These are phyloP conservation scores for Campoletis raptor DNA, from an alignment of 2,888 invertebrate species.

Conservation along the genomic window DNA sequence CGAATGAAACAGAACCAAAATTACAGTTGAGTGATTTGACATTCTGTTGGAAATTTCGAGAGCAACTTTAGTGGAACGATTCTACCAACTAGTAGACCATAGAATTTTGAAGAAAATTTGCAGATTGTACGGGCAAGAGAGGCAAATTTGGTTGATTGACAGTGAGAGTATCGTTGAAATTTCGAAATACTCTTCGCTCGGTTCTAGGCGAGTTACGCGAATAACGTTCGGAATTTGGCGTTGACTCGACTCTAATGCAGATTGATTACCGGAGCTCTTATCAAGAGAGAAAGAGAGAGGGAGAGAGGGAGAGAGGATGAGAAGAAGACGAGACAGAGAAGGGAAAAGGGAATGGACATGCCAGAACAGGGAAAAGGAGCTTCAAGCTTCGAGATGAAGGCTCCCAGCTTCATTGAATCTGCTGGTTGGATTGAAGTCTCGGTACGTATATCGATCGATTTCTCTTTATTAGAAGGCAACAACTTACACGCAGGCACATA, in stretches of 20 bases:
- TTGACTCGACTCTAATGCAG: conserved; percentile 61
- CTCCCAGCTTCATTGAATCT: conserved; percentile 37
- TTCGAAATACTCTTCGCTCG: conserved; percentile 33
- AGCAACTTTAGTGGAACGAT: not conserved
- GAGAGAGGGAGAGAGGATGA: conserved; percentile 38
- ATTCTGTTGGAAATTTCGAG: not conserved
- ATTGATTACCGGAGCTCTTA: conserved; percentile 63
- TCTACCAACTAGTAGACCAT: not conserved
- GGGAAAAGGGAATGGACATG: conserved; percentile 6
- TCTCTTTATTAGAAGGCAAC: conserved; percentile 36
- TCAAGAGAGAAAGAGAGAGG: conserved; percentile 51
- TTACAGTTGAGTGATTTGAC: not conserved
- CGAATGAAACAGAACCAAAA: not conserved
- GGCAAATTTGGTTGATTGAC: conserved; percentile 53
- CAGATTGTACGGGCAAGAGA: not conserved
- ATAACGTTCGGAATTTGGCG: conserved; percentile 55
- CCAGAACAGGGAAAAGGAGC: conserved; percentile 15
- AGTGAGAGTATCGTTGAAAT: conserved; percentile 56
- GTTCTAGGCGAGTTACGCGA: conserved; percentile 27
- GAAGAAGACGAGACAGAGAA: not conserved
- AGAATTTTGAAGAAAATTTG: conserved; percentile 18
- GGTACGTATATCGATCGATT: conserved; percentile 40
- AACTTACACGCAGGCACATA: not conserved
- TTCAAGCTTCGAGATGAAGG: conserved; percentile 42
- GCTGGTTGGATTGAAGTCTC: conserved; percentile 30